Evolutionary conservation across 2,888 invertebrate species (phyloP).

Genomic region (Caenorhabditis angaria): DNA sequence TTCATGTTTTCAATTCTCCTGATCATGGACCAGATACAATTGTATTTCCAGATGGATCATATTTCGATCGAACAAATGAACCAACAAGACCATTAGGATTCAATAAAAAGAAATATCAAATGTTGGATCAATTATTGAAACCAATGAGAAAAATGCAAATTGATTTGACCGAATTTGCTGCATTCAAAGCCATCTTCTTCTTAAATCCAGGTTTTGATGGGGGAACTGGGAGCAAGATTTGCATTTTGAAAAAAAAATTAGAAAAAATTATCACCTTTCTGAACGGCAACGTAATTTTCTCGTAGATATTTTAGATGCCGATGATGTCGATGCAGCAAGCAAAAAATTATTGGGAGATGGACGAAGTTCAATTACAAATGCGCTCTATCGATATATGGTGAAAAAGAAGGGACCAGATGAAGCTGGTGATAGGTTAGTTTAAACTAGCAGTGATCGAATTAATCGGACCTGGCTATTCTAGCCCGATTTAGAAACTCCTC

Average conservation of each 20-base stretch:
- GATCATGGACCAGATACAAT: slow-evolving; percentile 68
- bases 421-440: slow-evolving; percentile 61
- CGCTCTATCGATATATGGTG: slow-evolving; percentile 68
- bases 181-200: slow-evolving; percentile 71
- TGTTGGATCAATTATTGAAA: slow-evolving; percentile 69
- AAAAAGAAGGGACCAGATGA: slow-evolving; percentile 62
- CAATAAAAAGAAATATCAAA: slow-evolving; percentile 64
- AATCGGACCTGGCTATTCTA: no score
- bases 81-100: slow-evolving; percentile 57
- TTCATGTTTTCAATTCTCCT: slow-evolving; percentile 70
- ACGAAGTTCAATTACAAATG: slow-evolving; percentile 65
- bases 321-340: slow-evolving; percentile 61
- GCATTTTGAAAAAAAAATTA: slow-evolving; percentile 25
- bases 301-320: slow-evolving; percentile 56
- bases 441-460: background rate
- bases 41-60: slow-evolving; percentile 70
- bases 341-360: slow-evolving; percentile 59
- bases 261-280: background rate
- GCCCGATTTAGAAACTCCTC: background rate
- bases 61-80: slow-evolving; percentile 67
- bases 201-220: slow-evolving; percentile 60
- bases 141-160: slow-evolving; percentile 66
- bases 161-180: slow-evolving; percentile 69
- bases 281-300: slow-evolving; percentile 3
- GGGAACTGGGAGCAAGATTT: slow-evolving; percentile 43